phyloP scores from a whole-genome alignment of 2,113 vertebrate species.

The Cyanoderma ruficeps region DNA sequence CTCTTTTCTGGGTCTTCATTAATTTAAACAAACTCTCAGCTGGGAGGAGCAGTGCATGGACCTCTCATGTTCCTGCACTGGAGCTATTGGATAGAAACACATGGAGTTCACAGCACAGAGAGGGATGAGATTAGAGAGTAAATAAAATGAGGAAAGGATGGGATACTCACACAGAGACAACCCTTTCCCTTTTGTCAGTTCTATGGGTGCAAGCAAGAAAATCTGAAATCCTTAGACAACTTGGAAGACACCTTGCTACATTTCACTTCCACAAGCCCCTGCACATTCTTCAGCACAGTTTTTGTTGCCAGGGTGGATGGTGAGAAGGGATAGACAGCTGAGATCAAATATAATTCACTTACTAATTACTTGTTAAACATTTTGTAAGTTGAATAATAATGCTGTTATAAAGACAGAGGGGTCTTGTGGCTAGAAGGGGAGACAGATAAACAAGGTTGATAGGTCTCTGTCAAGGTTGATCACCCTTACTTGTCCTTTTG shows the following conservation, averaged over 20 bases:
- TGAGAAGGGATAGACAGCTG: neutral
- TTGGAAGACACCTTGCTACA: neutral
- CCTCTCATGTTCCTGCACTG: neutral
- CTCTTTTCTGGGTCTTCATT: neutral
- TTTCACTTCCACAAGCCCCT: neutral
- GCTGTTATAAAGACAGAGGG: neutral
- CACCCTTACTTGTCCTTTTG: neutral
- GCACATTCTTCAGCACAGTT: neutral
- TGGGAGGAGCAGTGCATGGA: neutral
- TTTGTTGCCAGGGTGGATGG: neutral
- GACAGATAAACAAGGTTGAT: neutral
- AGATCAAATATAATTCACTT: neutral
- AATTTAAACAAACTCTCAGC: conserved; percentile 12
- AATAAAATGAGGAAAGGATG: neutral
- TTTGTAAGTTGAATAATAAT: neutral
- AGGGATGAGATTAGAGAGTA: neutral
- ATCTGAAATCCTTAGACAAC: neutral
- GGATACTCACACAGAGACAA: neutral
- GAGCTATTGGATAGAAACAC: rapidly evolving
- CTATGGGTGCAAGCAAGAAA: neutral
- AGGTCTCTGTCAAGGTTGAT: neutral
- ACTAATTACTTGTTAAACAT: neutral
- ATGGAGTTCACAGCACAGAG: neutral
- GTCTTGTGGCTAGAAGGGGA: neutral
- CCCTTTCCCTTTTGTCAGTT: neutral